Evolutionary conservation across 2,888 invertebrate species (phyloP).

Genomic region (Drosophila ezoana): DNA sequence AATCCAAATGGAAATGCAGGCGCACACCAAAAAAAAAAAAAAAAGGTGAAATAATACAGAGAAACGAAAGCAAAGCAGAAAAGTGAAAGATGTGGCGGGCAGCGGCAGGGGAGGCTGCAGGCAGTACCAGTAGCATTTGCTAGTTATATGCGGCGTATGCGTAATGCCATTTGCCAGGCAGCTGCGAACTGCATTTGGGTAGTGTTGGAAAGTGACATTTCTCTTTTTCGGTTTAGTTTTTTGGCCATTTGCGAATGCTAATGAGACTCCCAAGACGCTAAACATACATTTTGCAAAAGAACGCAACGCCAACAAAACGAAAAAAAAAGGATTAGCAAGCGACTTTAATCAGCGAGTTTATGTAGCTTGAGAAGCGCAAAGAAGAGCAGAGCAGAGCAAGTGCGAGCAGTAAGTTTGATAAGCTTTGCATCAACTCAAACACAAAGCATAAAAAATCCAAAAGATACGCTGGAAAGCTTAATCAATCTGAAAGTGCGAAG

Average conservation of each 20-base stretch:
- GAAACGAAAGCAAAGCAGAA: slow-evolving; percentile 27
- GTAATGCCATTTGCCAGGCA: slow-evolving; percentile 32
- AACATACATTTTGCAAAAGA: neutral
- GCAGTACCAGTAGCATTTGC: slow-evolving; percentile 19
- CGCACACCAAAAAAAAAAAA: slow-evolving; percentile 8
- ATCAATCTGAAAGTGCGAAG: too few species aligned
- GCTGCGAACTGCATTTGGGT: neutral
- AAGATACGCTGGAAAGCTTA: neutral
- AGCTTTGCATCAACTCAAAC: neutral
- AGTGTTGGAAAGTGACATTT: slow-evolving; percentile 8
- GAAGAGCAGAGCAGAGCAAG: neutral
- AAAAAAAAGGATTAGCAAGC: slow-evolving; percentile 7
- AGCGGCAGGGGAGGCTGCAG: neutral
- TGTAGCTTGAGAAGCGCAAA: neutral
- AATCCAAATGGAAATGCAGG: slow-evolving; percentile 66
- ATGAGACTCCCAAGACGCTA: slow-evolving; percentile 18
- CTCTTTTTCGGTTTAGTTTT: slow-evolving; percentile 7
- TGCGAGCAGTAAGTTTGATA: neutral
- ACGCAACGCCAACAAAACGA: neutral
- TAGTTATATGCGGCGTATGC: slow-evolving; percentile 38
- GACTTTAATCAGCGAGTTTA: neutral
- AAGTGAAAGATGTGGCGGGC: slow-evolving; percentile 23
- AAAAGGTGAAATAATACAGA: neutral
- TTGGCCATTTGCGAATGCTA: slow-evolving; percentile 25
- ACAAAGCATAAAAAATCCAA: neutral